Conservation (phyloP, 2,888 invertebrate species). For the Electrophaes corylata region DNA sequence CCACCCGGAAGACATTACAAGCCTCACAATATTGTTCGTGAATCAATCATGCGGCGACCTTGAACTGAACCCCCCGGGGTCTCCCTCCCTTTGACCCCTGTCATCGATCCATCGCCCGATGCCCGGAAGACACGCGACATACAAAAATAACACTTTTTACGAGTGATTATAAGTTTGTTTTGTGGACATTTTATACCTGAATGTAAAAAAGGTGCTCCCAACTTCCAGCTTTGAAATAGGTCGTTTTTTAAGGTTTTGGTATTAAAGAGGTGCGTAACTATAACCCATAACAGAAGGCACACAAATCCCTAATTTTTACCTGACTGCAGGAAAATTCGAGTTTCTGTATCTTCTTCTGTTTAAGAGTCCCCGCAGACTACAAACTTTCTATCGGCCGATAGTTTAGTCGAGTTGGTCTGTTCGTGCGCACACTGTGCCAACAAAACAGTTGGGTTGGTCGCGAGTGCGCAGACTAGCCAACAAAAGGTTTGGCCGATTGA, state of each 20-base stretch:
- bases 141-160: conserved; percentile 35
- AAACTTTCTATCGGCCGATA: no score
- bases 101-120: conserved; percentile 37
- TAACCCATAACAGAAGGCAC: no score
- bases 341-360: no score
- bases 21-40: conserved; percentile 32
- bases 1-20: conserved; percentile 35
- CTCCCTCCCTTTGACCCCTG: conserved; percentile 18
- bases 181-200: not conserved
- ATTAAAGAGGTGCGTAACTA: not conserved
- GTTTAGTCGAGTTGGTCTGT: no score
- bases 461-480: no score
- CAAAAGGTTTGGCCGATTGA: no score
- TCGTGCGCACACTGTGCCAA: no score
- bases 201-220: not conserved
- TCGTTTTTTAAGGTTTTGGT: not conserved
- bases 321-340: no score
- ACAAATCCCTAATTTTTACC: no score
- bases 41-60: conserved; percentile 39
- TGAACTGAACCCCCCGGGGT: conserved; percentile 35
- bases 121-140: conserved; percentile 40
- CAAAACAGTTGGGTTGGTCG: no score
- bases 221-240: not conserved
- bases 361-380: no score
- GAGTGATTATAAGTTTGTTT: conserved; percentile 6